Evolutionary conservation across 2,888 invertebrate genomes (phyloP).

Genomic region (Teleogryllus oceanicus): DNA sequence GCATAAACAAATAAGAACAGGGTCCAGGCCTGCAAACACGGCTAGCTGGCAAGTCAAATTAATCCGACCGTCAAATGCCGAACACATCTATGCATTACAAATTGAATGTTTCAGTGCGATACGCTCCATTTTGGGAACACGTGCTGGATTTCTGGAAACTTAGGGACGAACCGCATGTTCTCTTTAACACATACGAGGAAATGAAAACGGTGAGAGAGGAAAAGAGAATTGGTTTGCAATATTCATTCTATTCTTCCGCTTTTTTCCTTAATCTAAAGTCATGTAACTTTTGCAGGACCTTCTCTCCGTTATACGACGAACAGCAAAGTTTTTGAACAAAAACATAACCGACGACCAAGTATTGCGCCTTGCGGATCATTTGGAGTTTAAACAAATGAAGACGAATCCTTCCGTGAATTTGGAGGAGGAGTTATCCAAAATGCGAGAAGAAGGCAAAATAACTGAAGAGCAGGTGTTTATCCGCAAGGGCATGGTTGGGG

Average conservation of each 20-base stretch:
- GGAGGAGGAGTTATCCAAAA: background rate
- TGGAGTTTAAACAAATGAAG: slow-evolving; percentile 54
- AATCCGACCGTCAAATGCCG: too few relatives aligned
- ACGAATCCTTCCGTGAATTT: slow-evolving; percentile 48
- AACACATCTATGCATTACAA: too few relatives aligned
- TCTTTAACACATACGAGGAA: slow-evolving; percentile 45
- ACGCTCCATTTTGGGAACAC: slow-evolving; percentile 45
- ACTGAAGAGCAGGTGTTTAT: background rate
- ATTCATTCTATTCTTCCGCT: background rate
- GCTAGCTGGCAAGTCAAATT: too few relatives aligned
- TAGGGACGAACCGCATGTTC: slow-evolving; percentile 43
- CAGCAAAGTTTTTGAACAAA: slow-evolving; percentile 49
- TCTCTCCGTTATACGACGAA: slow-evolving; percentile 45
- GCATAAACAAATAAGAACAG: too few relatives aligned
- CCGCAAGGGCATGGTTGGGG: background rate
- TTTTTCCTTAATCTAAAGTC: background rate
- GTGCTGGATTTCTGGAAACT: slow-evolving; percentile 45
- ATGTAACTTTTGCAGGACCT: slow-evolving; percentile 46
- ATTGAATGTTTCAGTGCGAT: slow-evolving; percentile 40
- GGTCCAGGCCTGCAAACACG: too few relatives aligned
- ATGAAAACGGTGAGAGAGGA: slow-evolving; percentile 42
- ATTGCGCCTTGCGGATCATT: slow-evolving; percentile 46
- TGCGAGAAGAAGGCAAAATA: background rate
- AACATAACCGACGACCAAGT: slow-evolving; percentile 45
- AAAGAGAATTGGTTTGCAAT: background rate